Evolutionary conservation across 2,113 vertebrate species (phyloP).

Genomic region (Jaculus jaculus): DNA sequence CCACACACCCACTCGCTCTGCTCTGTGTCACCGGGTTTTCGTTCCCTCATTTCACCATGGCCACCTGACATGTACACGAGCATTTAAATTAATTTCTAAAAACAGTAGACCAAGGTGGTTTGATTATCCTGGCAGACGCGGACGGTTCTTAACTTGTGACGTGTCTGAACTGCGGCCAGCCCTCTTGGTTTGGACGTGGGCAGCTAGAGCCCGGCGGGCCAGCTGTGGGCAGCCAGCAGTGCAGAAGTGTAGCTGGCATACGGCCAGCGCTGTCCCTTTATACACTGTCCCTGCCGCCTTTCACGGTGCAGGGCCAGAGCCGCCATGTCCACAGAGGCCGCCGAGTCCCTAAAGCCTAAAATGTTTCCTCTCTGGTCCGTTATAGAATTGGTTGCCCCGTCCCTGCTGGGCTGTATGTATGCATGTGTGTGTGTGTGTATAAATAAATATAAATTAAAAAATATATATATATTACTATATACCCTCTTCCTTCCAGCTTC

Average conservation of each 20-base stretch:
- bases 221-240: too few species aligned
- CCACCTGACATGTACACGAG: slow-evolving; percentile 32
- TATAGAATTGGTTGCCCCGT: background rate
- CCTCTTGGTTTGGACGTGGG: background rate
- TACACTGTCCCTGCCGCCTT: background rate
- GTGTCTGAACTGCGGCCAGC: background rate
- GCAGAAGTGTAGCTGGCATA: background rate
- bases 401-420: background rate
- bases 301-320: background rate
- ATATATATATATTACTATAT: too few species aligned
- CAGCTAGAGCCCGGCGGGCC: background rate
- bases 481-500: background rate
- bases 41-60: background rate
- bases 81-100: slow-evolving; percentile 52
- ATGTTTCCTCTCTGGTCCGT: background rate
- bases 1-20: slow-evolving; percentile 25
- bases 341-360: background rate
- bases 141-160: background rate
- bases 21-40: background rate
- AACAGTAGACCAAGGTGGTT: background rate
- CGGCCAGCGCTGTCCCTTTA: background rate
- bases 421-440: too few species aligned
- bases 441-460: too few species aligned
- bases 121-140: slow-evolving; percentile 9
- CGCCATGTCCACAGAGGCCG: background rate